Percentiles rank a stretch among this genome's conserved stretches.
These are phyloP conservation scores for Temnopleurus reevesii DNA, from an alignment of 53 echinoderm and acorn worm species.

Conservation along the genomic window DNA sequence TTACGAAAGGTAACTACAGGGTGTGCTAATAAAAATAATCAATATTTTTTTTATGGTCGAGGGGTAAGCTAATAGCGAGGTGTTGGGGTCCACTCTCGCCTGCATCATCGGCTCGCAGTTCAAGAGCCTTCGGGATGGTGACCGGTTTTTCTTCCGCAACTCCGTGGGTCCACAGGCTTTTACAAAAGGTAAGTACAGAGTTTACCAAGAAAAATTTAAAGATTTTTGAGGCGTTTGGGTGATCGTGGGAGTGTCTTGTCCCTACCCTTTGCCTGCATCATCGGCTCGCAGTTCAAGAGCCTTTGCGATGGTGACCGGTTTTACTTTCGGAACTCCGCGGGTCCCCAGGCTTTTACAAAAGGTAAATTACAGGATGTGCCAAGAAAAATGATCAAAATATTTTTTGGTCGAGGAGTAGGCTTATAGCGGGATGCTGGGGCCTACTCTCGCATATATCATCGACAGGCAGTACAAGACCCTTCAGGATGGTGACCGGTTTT, in stretches of 20 bases:
- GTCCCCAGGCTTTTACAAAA: conserved; percentile 11
- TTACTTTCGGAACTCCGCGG: background rate
- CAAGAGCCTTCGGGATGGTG: conserved; percentile 7
- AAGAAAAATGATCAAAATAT: too few species aligned
- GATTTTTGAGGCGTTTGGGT: too few species aligned
- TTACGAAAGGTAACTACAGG: background rate
- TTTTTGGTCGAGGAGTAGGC: background rate
- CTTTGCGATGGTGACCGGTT: conserved; percentile 39
- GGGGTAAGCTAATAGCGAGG: background rate
- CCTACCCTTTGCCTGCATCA: conserved; percentile 47
- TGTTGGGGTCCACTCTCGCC: conserved; percentile 17
- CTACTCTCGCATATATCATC: conserved; percentile 46
- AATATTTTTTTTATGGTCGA: conserved; percentile 25
- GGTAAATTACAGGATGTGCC: too few species aligned
- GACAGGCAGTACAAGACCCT: conserved; percentile 14
- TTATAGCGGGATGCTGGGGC: background rate
- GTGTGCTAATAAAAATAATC: too few species aligned
- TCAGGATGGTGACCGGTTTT: conserved; percentile 39
- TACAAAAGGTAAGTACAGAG: conserved; percentile 8
- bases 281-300: conserved; percentile 19
- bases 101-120: conserved; percentile 51
- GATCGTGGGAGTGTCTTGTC: too few species aligned
- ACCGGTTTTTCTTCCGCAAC: conserved; percentile 34
- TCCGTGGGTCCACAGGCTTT: background rate
- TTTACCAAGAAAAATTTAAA: too few species aligned